Evolutionary conservation across 2,888 invertebrate genomes (phyloP).

Genomic region (Drosophila basisetae): DNA sequence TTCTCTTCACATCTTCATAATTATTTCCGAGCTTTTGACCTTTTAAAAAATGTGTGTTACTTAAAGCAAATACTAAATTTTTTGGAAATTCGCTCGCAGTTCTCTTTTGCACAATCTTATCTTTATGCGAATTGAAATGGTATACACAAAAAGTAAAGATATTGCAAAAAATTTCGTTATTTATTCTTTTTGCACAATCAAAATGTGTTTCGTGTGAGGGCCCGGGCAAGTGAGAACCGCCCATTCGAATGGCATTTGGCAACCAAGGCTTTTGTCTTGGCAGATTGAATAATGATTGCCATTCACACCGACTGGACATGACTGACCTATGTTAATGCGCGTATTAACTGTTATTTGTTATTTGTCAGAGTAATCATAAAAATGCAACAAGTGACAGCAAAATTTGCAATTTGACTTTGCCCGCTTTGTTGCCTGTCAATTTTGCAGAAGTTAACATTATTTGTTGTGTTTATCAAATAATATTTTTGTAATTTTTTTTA

Average conservation of each 20-base stretch:
- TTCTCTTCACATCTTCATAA: background rate
- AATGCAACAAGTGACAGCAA: conserved; percentile 63
- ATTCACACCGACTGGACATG: conserved; percentile 60
- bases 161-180: conserved; percentile 15
- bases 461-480: conserved; percentile 61
- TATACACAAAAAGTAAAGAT: conserved; percentile 12
- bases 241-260: conserved; percentile 66
- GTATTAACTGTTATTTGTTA: conserved; percentile 73
- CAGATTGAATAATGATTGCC: conserved; percentile 67
- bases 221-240: conserved; percentile 23
- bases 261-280: conserved; percentile 63
- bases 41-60: background rate
- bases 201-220: conserved; percentile 18
- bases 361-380: conserved; percentile 65
- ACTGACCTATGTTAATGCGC: conserved; percentile 71
- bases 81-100: background rate
- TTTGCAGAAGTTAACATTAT: conserved; percentile 62
- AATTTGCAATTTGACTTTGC: conserved; percentile 37
- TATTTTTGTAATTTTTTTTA: conserved; percentile 20
- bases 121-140: conserved; percentile 28
- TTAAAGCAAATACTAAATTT: background rate
- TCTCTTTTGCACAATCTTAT: conserved; percentile 25
- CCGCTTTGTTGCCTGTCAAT: conserved; percentile 60
- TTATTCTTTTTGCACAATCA: conserved; percentile 29
- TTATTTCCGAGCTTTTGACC: background rate